Evolutionary conservation across 2,888 invertebrate species (phyloP), one percentile per base, ranked within the genome.

Genomic region (Agonopterix heracliana): DNA sequence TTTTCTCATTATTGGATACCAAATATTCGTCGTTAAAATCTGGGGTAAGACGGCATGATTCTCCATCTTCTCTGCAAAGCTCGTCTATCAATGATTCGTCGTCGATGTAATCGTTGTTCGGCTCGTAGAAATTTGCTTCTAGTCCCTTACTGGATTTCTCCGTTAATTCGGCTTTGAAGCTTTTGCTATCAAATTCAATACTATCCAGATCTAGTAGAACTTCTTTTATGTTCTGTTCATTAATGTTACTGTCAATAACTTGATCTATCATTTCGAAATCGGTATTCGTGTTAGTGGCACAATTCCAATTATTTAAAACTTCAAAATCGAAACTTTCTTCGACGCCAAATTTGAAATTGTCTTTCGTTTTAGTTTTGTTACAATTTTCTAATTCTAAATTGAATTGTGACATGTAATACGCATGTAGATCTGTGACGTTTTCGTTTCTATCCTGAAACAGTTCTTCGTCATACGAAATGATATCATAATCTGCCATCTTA

Each of bases 321-420:
- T 86, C 83, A 54, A 87, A 87, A 60, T 87, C 81, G 46, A 86
- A 87, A 49, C 85, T 87, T 57, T 86, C 84, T 63, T 86, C 86
- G 0, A 70, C 68, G 1, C 83, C 85, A 53, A 71, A 81, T 58
- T 81, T 86, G 46, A 87, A 87, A 53, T 49, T 74, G 41, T 87
- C 85, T 61, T 78, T 76, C 13, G 55, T 71, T 48, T 72, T 76
- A 53, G 62, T 71, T 49, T 66, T 69, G 49, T 71, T 80, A n/a
- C 78, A 74, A 54, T 85, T 85, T 58, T 89, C 89, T 54, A 89
- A 54, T 71, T 89, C 89, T 50, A 89, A 56, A 71, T 88, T 89
- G 44, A 89, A 89, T 54, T 89, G 86, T 34, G 86, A 74, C 82
- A 89, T 89, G 54, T 88, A 89, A 54, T 88, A 89, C 3, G 86